Evolutionary conservation across 1,140 invertebrate species (phyloP).

Genomic region (Eurosta solidaginis): DNA sequence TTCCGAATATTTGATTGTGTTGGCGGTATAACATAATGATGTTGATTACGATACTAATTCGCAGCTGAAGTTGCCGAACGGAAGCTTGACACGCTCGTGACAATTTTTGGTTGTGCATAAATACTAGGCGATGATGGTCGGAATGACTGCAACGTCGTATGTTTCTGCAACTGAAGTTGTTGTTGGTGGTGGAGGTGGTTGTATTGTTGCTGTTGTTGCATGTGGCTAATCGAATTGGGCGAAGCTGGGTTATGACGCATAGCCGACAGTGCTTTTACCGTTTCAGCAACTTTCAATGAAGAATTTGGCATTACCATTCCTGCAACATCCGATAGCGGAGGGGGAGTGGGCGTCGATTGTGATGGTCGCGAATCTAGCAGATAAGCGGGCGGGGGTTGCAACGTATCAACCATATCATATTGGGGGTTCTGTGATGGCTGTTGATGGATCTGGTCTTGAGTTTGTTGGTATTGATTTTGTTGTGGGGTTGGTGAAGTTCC

Average conservation of each 20-base stretch:
- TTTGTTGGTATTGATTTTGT: too few species aligned
- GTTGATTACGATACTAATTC: conserved; percentile 48
- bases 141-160: conserved; percentile 47
- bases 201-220: conserved; percentile 47
- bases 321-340: not conserved
- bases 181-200: conserved; percentile 39
- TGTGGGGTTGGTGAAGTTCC: too few species aligned
- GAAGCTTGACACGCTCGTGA: conserved; percentile 57
- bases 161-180: conserved; percentile 35
- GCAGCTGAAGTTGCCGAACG: conserved; percentile 51
- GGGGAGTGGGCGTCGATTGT: conserved; percentile 35
- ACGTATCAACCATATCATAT: conserved; percentile 65
- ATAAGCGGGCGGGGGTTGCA: conserved; percentile 84
- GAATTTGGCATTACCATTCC: conserved; percentile 43
- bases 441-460: conserved; percentile 17
- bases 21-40: too few species aligned
- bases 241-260: conserved; percentile 84
- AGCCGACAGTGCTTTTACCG: conserved; percentile 82
- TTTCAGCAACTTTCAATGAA: conserved; percentile 78
- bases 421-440: conserved; percentile 16
- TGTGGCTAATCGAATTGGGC: conserved; percentile 71
- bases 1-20: too few species aligned
- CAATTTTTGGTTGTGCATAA: conserved; percentile 57
- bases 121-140: conserved; percentile 56
- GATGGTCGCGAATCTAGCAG: conserved; percentile 66